Base-by-base conservation (phyloP, 2,113 vertebrate species). In the Passer domesticus region DNA sequence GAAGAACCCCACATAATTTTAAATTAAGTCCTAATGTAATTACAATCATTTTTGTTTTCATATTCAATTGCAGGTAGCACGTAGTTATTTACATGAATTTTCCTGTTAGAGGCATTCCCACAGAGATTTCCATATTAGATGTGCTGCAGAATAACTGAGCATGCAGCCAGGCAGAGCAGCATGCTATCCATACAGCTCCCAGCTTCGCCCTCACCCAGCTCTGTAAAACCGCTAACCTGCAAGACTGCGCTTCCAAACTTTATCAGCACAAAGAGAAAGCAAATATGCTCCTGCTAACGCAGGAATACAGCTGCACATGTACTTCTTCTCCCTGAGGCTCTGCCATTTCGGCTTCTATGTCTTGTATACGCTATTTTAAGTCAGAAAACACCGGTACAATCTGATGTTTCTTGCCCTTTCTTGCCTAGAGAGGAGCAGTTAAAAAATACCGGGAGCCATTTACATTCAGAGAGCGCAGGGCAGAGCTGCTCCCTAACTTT, bases 401-500 rank as follows among this genome's bases (percentile, higher is more conserved):
- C n/a, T 44, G 72, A 49, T 46, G 46, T 52, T 72, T 53, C 85
- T 76, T 78, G 93, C 81, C 83, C 77, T 91, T 89, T 87, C 87
- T 89, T 87, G 92, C 89, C 87, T 67, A 94, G 94, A 92, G 56
- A 49, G 6, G 31, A 86, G 46, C 44, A 64, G 77, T 69, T 58
- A 64, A 81, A 94, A 93, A 87, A 94, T 4, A 11, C 53, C 5
- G 75, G 90, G 39, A 92, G 94, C 82, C 93, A 97, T 97, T 97
- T 96, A 90, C 76, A 92, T 89, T 83, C 87, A 77, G 64, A 13
- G 62, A 90, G 95, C 49, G 5, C n/a, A 84, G 87, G 95, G 92
- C 78, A 97, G 94, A 96, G 55, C 94, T 96, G 95, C 94, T 97
- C 95, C 79, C 86, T 97, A 98, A 98, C 96, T 98, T 98, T 94